These are phyloP conservation scores for Tribolium freemani DNA, from an alignment of 2,888 invertebrate genomes.

Conservation along the genomic window DNA sequence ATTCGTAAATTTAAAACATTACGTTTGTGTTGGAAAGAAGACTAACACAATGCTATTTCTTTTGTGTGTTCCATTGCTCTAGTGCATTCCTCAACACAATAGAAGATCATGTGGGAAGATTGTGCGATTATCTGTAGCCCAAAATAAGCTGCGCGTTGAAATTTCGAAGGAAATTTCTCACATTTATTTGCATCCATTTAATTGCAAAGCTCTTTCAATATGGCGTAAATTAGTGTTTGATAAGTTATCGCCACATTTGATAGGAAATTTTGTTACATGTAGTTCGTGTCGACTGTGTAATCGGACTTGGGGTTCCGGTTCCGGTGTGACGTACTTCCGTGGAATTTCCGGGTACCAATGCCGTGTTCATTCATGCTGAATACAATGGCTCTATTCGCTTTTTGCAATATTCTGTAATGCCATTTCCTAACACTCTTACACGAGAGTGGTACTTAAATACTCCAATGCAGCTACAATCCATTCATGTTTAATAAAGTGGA, in stretches of 20 bases:
- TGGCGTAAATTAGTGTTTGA: constrained; percentile 15
- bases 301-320: constrained; percentile 57
- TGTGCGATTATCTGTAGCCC: neutral
- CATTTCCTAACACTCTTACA: constrained; percentile 37
- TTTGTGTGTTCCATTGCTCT: constrained; percentile 4
- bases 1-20: neutral
- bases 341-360: constrained; percentile 56
- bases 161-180: constrained; percentile 2
- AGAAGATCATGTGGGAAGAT: constrained; percentile 17
- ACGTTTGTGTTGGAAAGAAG: neutral
- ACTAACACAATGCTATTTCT: constrained; percentile 13
- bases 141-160: constrained; percentile 10
- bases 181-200: constrained; percentile 19
- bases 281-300: constrained; percentile 55
- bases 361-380: constrained; percentile 50
- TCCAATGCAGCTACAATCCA: constrained; percentile 46
- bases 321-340: constrained; percentile 58
- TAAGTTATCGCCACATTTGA: constrained; percentile 45
- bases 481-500: constrained; percentile 56
- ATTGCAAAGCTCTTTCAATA: neutral
- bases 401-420: constrained; percentile 38
- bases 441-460: constrained; percentile 28
- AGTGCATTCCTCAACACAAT: constrained; percentile 15
- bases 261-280: constrained; percentile 55
- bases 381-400: constrained; percentile 43